Conservation (phyloP, 2,797 vertebrate species). For the Gambusia yucatana region DNA sequence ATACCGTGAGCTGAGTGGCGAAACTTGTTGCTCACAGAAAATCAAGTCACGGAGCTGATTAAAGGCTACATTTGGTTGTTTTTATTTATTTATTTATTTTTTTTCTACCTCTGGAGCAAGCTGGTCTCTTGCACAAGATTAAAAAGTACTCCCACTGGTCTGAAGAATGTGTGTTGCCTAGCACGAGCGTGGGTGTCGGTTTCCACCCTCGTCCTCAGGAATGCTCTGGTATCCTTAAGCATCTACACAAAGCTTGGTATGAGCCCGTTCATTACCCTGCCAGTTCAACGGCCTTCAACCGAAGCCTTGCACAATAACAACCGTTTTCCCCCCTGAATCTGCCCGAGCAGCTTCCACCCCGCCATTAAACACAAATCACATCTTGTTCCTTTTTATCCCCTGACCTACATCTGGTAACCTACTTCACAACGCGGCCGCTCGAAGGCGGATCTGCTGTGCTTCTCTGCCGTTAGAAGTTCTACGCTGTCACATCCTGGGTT, state of each 20-base stretch:
- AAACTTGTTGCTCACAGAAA: neutral
- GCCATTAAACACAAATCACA: conserved; percentile 61
- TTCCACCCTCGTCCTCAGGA: conserved; percentile 72
- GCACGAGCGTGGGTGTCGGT: conserved; percentile 66
- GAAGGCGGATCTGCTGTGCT: conserved; percentile 41
- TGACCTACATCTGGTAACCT: conserved; percentile 82
- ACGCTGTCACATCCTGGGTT: conserved; percentile 18
- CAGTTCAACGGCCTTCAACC: conserved; percentile 19
- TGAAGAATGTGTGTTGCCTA: conserved; percentile 80
- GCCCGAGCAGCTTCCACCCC: conserved; percentile 35
- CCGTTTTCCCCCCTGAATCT: conserved; percentile 15
- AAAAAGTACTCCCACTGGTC: conserved; percentile 67
- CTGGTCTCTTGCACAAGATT: conserved; percentile 60
- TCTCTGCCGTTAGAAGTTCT: conserved; percentile 18
- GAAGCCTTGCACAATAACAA: conserved; percentile 13
- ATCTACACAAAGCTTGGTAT: conserved; percentile 35
- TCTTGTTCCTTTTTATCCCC: conserved; percentile 45
- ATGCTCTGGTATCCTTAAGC: conserved; percentile 64
- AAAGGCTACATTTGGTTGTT: conserved; percentile 34
- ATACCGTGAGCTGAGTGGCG: neutral
- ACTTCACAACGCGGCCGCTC: conserved; percentile 59
- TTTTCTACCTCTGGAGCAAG: conserved; percentile 38
- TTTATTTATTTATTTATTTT: conserved; percentile 20
- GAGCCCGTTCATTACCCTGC: conserved; percentile 12
- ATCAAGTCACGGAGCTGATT: conserved; percentile 29